phyloP scores from a whole-genome alignment of 2,113 vertebrate species.

The Scolopax mira region DNA sequence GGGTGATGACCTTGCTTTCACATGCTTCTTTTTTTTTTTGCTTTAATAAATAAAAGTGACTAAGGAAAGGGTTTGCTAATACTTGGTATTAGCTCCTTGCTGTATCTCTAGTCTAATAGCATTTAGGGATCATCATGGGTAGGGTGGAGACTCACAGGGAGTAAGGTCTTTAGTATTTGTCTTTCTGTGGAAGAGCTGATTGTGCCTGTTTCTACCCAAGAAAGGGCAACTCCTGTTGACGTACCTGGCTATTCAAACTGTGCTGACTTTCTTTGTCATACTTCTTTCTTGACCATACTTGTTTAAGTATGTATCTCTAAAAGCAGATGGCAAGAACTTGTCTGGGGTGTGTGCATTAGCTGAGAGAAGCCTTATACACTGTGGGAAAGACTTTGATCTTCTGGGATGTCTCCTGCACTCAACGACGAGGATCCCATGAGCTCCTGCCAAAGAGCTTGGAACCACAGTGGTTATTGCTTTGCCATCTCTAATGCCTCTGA shows the following conservation, averaged over 20 bases:
- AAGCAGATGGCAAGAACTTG: neutral
- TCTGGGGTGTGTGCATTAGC: neutral
- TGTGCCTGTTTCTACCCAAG: neutral
- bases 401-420: neutral
- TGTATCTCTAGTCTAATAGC: neutral
- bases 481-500: neutral
- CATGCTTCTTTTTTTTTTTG: neutral
- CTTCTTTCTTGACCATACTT: too few relatives aligned
- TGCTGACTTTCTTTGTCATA: neutral
- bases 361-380: neutral
- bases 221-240: neutral
- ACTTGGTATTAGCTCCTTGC: accelerated
- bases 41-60: neutral
- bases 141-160: neutral
- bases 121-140: neutral
- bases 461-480: neutral
- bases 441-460: neutral
- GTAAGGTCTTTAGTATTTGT: neutral
- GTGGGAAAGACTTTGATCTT: neutral
- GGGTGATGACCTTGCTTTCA: neutral
- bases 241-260: neutral
- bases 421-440: neutral
- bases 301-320: neutral
- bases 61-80: neutral
- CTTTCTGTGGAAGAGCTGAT: neutral